phyloP scores from a whole-genome alignment of 2,797 vertebrate genomes.

The Pseudochromis fuscus region DNA sequence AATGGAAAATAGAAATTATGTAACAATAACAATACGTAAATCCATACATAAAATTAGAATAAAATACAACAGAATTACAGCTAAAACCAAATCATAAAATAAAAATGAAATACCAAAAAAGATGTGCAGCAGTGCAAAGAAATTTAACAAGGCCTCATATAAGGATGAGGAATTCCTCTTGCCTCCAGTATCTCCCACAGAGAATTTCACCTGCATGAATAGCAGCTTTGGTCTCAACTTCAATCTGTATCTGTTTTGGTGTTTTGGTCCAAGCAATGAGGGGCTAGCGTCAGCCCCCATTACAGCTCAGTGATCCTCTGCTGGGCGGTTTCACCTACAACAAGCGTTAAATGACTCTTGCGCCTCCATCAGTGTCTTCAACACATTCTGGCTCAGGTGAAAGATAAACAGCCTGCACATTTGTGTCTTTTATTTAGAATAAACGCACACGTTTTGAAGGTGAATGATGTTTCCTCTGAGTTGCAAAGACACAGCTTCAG shows the following conservation, averaged over 20 bases:
- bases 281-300: background rate
- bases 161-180: background rate
- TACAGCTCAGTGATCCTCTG: background rate
- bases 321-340: no score
- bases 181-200: background rate
- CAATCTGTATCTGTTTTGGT: no score
- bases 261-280: background rate
- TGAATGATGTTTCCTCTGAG: constrained; percentile 37
- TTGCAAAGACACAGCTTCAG: constrained; percentile 52
- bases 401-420: background rate
- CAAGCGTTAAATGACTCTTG: no score
- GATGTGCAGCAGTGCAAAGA: no score
- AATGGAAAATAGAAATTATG: no score
- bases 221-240: background rate
- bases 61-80: no score
- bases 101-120: no score
- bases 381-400: background rate
- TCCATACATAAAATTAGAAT: no score
- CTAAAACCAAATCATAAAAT: no score
- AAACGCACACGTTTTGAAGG: constrained; percentile 13
- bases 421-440: constrained; percentile 1
- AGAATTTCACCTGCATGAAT: background rate
- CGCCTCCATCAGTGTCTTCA: no score
- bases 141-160: background rate
- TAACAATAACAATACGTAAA: no score